Evolutionary conservation across 2,797 vertebrate genomes (phyloP), one percentile per base, ranked within the genome.

Genomic region (Glyptemys insculpta): DNA sequence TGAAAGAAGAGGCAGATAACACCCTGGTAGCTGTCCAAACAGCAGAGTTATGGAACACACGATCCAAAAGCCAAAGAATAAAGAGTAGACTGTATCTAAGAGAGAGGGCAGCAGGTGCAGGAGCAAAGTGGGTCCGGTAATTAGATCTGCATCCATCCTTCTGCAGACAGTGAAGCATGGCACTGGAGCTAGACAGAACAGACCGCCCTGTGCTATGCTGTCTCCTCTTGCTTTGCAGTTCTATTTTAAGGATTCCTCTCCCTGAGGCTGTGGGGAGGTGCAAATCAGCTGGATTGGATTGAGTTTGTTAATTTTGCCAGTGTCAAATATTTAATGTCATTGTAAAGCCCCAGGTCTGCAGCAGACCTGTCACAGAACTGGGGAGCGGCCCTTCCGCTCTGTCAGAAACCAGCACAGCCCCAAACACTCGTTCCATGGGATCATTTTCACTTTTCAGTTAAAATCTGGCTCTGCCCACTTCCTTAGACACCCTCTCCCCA

Each of bases 381-480:
- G 41, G 41, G 56, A 21, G 44, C 54, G 53, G 72, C 54, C 74
- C 34, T 2, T 34, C 1, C 0, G 0, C 0, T 0, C 41, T 41
- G 56, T 80, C 34, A 44, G 65, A 53, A 50, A 78, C 91, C 19
- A 31, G 34, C 21, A 53, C 56, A 54, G 57, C 37, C 74, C 12
- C 25, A 78, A 72, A 14, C 5, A 16, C 14, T 78, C 8, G 27
- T 78, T 78, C 41, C 74, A 49, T 31, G 74, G 74, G 44, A 47
- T 29, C 15, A 15, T 29, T 47, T 78, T 49, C 74, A 78, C 41
- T 44, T 23, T 29, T 8, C 44, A 29, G 25, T 29, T 49, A 27
- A 49, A 78, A 47, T 9, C 41, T 78, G 44, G 12, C 44, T 27
- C 74, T 47, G 25, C 25, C 25, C 7, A 47, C 44, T 78, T 47